phyloP scores from a whole-genome alignment of 2,888 invertebrate genomes.

The Dryomyza anilis region DNA sequence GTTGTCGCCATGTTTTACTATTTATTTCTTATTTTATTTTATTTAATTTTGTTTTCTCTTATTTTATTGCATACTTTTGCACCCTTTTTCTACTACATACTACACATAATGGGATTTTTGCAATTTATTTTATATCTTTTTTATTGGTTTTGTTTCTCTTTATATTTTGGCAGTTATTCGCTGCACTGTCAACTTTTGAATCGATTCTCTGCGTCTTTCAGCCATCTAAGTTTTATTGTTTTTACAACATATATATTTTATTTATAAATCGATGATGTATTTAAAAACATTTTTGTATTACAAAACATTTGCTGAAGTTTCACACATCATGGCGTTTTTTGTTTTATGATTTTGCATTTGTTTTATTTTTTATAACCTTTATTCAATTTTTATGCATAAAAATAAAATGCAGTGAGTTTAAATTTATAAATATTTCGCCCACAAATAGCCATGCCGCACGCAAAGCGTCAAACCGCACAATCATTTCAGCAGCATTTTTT shows the following conservation, averaged over 20 bases:
- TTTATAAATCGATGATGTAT: background rate
- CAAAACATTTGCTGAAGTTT: too few species aligned
- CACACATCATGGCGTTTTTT: too few species aligned
- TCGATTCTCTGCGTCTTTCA: background rate
- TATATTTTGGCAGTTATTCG: background rate
- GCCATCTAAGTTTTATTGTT: background rate
- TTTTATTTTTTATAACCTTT: background rate
- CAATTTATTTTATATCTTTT: background rate
- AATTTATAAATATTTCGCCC: background rate
- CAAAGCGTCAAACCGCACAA: slow-evolving; percentile 37
- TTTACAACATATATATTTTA: background rate
- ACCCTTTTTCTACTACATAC: background rate
- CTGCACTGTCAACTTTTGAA: background rate
- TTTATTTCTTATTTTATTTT: background rate
- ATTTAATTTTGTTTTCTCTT: background rate
- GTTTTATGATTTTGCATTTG: background rate
- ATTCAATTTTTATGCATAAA: background rate
- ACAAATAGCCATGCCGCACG: background rate
- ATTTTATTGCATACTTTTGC: background rate
- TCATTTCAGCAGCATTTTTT: slow-evolving; percentile 30
- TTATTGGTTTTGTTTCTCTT: background rate
- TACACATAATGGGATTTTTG: too few species aligned
- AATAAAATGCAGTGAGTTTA: background rate
- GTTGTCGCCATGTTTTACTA: background rate
- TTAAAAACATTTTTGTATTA: background rate